Conservation (phyloP, 2,888 invertebrate genomes). For the Phengaris arion region DNA sequence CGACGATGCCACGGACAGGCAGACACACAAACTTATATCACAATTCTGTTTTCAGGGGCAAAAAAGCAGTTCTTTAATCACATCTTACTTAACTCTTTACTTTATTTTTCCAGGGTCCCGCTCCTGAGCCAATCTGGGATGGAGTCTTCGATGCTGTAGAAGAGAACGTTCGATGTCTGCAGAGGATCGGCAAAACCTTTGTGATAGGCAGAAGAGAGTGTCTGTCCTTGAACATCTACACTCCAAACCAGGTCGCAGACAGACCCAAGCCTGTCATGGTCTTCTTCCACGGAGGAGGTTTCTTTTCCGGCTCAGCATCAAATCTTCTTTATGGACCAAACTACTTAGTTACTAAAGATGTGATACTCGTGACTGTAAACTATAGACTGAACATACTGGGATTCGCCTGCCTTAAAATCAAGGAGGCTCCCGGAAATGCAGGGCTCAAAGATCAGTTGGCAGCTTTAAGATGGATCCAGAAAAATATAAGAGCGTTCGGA, state of each 20-base stretch:
- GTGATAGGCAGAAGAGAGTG: slow-evolving; percentile 56
- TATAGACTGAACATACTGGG: slow-evolving; percentile 66
- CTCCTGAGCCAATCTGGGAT: slow-evolving; percentile 59
- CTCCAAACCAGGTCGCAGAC: slow-evolving; percentile 47
- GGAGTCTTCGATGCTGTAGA: slow-evolving; percentile 57
- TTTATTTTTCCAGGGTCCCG: slow-evolving; percentile 55
- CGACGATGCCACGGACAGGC: no score
- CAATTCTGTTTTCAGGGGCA: no score
- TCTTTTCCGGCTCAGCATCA: slow-evolving; percentile 55
- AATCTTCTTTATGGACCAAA: slow-evolving; percentile 57
- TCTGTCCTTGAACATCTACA: slow-evolving; percentile 58
- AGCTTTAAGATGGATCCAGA: slow-evolving; percentile 59
- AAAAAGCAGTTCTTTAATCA: background rate
- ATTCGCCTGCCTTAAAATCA: slow-evolving; percentile 57
- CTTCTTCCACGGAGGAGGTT: slow-evolving; percentile 68
- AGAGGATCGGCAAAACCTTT: slow-evolving; percentile 44
- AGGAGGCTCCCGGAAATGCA: slow-evolving; percentile 65
- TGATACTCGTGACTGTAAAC: slow-evolving; percentile 62
- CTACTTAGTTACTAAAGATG: slow-evolving; percentile 55
- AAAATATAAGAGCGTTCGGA: slow-evolving; percentile 58
- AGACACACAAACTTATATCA: no score
- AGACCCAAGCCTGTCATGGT: slow-evolving; percentile 62
- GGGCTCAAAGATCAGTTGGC: slow-evolving; percentile 65
- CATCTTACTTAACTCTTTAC: background rate
- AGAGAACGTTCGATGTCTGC: slow-evolving; percentile 56